Evolutionary conservation across 37 sponge, comb jelly and placozoan species (phyloP), one percentile per base, ranked within the genome.

Genomic region (Bolinopsis microptera): DNA sequence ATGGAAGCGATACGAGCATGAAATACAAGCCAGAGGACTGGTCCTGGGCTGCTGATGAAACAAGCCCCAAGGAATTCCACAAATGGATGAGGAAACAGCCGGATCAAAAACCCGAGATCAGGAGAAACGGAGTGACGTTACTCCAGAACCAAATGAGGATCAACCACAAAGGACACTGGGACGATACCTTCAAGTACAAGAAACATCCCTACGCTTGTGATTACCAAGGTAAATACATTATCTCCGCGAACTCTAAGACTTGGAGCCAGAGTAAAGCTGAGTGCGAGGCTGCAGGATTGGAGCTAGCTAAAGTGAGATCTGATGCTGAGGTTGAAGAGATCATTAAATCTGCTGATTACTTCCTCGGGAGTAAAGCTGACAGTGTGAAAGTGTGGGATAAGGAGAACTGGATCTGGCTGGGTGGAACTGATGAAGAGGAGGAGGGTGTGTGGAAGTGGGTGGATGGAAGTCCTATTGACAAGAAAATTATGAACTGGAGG

Each of bases 71-170:
- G 22, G 8, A 21, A 21, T 80, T 27, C 38, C 33, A 31, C 23
- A 33, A 80, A 1, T 80, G 83, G 83, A 35, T 80, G 38, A 35
- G 38, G 23, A 80, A 80, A 18, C 36, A 36, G 27, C 83, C 83
- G 0, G 83, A 80, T 38, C 83, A 80, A 38, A 80, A 38, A 35
- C 74, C 74, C 23, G 74, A 24, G n/a, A n/a, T n/a, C n/a, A 70
- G 5, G 23, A 33, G 16, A 35, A 38, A 23, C 8, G 83, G 27
- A 27, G 83, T 35, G 83, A 80, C 27, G 3, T 70, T 24, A 8
- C 38, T 36, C 83, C 83, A 80, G 38, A 80, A 80, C 27, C 83
- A 80, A 31, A 80, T 80, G 83, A 80, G 83, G 23, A 80, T 80
- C 36, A 80, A 80, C 83, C 83, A 80, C 23, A 27, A 80, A 9